Evolutionary conservation across 2,888 invertebrate genomes (phyloP), one percentile per base, ranked within the genome.

Genomic region (Microctonus brassicae): DNA sequence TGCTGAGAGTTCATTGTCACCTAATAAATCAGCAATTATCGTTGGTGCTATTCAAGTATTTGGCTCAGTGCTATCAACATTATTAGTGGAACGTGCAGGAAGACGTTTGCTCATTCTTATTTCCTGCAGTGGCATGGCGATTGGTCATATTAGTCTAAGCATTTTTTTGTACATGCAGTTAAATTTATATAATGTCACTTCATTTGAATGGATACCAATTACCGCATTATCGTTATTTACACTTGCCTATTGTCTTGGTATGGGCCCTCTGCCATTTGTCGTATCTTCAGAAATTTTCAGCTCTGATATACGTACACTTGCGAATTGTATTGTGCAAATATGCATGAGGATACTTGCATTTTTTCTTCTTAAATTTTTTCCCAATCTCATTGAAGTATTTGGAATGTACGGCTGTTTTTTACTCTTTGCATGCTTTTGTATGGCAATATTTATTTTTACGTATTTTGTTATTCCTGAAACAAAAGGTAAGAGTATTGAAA

Each of bases 81-180:
- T 88, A 0, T 76, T 91, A 0, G 89, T 91, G 79, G 93, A 94
- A 78, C 89, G 87, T 58, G 90, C 90, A 62, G 94, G 93, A 0
- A 88, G 94, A 79, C 87, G 91, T 61, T 77, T 82, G 7, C 81
- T 91, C 11, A 81, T 91, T 7, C 78, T 90, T 4, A 76, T 88
- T 42, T 90, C 89, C 0, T 88, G 89, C 20, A 33, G 80, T 0
- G 80, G 87, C 2, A 87, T 88, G 87, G 75, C 75, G 2, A 0
- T 83, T 0, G 85, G 86, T 57, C 84, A 89, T 58, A 74, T 77
- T 7, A 74, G 79, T 6, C 76, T 89, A 10, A 85, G 86, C 5
- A 63, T 76, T 5, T 87, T 87, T 10, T 88, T 88, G 64, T 85
- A 81, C 39, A 58, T 88, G 29, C 83, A 86, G 70, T 73, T 70